A percentile compares a stretch with the other conserved stretches of the same genome.
These are phyloP conservation scores for Arion vulgaris DNA, from an alignment of 1,140 invertebrate genomes.

Conservation along the genomic window DNA sequence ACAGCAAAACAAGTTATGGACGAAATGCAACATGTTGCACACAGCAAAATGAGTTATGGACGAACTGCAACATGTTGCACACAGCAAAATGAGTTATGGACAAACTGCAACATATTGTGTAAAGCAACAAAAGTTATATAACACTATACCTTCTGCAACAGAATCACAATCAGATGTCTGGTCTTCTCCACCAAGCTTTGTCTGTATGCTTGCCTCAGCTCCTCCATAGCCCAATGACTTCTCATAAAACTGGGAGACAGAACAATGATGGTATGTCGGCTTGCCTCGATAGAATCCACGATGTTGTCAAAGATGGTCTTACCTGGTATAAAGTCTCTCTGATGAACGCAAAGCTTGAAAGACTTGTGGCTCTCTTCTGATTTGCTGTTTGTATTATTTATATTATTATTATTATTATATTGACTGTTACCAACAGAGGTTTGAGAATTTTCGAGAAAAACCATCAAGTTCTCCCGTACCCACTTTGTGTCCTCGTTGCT, in stretches of 20 bases:
- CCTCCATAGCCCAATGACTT: constrained; percentile 93
- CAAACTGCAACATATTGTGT: too few species aligned
- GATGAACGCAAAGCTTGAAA: constrained; percentile 59
- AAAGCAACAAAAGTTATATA: too few species aligned
- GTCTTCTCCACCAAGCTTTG: constrained; percentile 59
- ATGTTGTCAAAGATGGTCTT: constrained; percentile 86
- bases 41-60: too few species aligned
- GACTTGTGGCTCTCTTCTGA: background rate
- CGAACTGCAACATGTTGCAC: too few species aligned
- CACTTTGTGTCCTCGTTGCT: constrained; percentile 53
- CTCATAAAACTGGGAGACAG: constrained; percentile 92
- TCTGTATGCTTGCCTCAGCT: constrained; percentile 77
- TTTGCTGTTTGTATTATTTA: background rate
- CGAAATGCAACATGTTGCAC: too few species aligned
- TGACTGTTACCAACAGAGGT: background rate
- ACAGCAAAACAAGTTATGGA: too few species aligned
- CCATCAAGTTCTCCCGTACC: constrained; percentile 51
- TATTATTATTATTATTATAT: background rate
- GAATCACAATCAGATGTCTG: constrained; percentile 57
- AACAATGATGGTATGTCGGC: constrained; percentile 90
- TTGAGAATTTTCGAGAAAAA: constrained; percentile 46
- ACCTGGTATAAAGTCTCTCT: constrained; percentile 60
- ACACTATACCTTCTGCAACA: constrained; percentile 48
- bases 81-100: too few species aligned
- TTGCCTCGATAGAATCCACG: constrained; percentile 90